phyloP scores from a whole-genome alignment of 2,113 vertebrate genomes.

The Hemibagrus wyckioides region DNA sequence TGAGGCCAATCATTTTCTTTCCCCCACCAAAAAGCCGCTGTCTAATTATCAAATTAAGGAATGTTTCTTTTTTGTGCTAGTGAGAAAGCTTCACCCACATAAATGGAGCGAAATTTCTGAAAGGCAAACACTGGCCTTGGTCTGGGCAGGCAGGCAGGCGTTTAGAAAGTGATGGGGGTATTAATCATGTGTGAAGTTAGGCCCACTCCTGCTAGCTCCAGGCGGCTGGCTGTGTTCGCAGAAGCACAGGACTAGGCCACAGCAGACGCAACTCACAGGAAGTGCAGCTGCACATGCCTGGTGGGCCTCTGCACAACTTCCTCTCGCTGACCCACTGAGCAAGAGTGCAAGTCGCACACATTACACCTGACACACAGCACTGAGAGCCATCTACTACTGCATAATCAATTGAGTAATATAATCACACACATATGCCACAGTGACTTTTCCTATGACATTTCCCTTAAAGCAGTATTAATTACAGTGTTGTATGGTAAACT shows the following conservation, averaged over 20 bases:
- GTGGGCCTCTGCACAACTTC: constrained; percentile 53
- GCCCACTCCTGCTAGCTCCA: constrained; percentile 70
- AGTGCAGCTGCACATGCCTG: constrained; percentile 50
- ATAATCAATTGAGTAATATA: constrained; percentile 18
- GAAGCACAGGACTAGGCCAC: constrained; percentile 45
- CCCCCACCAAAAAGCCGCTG: constrained; percentile 66
- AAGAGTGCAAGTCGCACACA: constrained; percentile 53
- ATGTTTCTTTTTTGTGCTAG: constrained; percentile 68
- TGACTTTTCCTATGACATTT: background rate
- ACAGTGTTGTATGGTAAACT: background rate
- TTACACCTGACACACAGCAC: constrained; percentile 65
- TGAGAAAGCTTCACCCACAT: constrained; percentile 61
- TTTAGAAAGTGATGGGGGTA: constrained; percentile 79
- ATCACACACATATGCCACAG: background rate
- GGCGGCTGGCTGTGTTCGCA: constrained; percentile 29
- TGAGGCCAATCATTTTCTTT: constrained; percentile 78
- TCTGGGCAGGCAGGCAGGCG: constrained; percentile 68
- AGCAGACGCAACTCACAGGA: constrained; percentile 64
- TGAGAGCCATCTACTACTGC: constrained; percentile 18
- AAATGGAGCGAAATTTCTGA: constrained; percentile 62
- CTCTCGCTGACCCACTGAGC: constrained; percentile 42
- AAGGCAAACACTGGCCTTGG: constrained; percentile 75
- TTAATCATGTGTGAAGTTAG: constrained; percentile 78
- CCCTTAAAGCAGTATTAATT: background rate
- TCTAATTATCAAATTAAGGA: constrained; percentile 83